Evolutionary conservation across 2,113 vertebrate genomes (phyloP).

Genomic region (Tachysurus fulvidraco): DNA sequence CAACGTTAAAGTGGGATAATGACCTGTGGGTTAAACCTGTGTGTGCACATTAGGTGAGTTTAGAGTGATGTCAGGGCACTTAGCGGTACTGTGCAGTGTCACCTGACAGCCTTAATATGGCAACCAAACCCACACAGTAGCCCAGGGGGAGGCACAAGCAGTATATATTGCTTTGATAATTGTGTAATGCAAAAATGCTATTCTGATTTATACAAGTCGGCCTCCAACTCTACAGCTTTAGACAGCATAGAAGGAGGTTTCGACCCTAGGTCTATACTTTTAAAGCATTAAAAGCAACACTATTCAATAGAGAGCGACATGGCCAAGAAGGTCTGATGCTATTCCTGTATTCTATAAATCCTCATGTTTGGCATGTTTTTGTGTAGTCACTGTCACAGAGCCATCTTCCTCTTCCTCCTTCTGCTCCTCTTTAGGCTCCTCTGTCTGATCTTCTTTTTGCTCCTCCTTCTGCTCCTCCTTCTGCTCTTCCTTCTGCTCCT

Average conservation of each 20-base stretch:
- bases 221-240: constrained; percentile 80
- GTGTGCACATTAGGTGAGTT: constrained; percentile 77
- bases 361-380: constrained; percentile 75
- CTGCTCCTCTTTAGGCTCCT: background rate
- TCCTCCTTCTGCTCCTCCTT: background rate
- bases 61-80: constrained; percentile 83
- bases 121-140: constrained; percentile 76
- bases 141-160: constrained; percentile 86
- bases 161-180: constrained; percentile 96
- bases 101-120: constrained; percentile 88
- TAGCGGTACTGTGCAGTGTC: constrained; percentile 79
- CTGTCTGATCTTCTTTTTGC: background rate
- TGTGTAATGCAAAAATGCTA: constrained; percentile 93
- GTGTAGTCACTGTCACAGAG: background rate
- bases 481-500: background rate
- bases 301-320: background rate
- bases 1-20: constrained; percentile 56
- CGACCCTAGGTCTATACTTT: constrained; percentile 32
- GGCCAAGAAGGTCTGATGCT: constrained; percentile 16
- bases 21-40: constrained; percentile 51
- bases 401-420: background rate
- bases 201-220: constrained; percentile 85
- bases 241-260: constrained; percentile 71
- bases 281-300: constrained; percentile 29
- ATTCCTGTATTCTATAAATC: constrained; percentile 77